Percentiles rank a stretch among this genome's conserved stretches.
These are phyloP conservation scores for Patella pellucida DNA, from an alignment of 2,888 invertebrate genomes.

Conservation along the genomic window DNA sequence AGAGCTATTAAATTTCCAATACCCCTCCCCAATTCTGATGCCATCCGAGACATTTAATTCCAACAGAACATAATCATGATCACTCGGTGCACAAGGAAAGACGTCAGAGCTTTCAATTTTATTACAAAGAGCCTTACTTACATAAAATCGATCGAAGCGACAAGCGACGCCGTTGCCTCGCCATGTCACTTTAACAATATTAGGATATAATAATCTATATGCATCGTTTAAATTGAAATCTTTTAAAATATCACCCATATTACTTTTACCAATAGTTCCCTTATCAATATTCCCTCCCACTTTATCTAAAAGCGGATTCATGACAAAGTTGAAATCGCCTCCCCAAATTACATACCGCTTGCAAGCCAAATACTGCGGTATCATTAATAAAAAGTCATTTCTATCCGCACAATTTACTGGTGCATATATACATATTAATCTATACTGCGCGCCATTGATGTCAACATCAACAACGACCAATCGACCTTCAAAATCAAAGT, in stretches of 20 bases:
- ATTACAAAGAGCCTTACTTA: neutral
- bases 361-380: neutral
- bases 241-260: neutral
- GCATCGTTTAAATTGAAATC: conserved; percentile 2
- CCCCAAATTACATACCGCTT: conserved; percentile 2
- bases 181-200: conserved; percentile 7
- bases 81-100: neutral
- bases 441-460: neutral
- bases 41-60: neutral
- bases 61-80: neutral
- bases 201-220: neutral
- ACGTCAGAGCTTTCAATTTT: neutral
- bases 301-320: conserved; percentile 1
- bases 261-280: neutral
- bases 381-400: neutral
- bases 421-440: neutral
- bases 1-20: conserved; percentile 4
- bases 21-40: neutral
- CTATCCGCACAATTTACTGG: conserved; percentile 3
- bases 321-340: conserved; percentile 1
- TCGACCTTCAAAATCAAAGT: conserved; percentile 7
- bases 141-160: conserved; percentile 9
- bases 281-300: neutral
- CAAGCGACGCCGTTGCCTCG: neutral
- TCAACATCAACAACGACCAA: conserved; percentile 4